Evolutionary conservation across 2,797 vertebrate species (phyloP).

Genomic region (Geotrypetes seraphini): DNA sequence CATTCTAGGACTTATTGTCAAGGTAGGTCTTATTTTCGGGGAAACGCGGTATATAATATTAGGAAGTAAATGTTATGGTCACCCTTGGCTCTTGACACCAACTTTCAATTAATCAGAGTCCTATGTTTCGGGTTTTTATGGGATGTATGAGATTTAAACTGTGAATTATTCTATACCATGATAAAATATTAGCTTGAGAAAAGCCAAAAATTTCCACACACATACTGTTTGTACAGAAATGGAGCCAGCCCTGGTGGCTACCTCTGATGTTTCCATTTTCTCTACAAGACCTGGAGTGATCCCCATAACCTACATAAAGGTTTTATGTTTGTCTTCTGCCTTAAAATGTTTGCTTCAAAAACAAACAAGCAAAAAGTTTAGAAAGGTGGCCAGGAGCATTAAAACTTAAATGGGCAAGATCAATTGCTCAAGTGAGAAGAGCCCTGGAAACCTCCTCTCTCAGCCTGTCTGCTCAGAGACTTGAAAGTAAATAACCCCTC

Average conservation of each 20-base stretch:
- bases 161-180: too few species aligned
- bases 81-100: too few species aligned
- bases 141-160: too few species aligned
- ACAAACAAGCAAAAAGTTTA: background rate
- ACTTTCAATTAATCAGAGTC: background rate
- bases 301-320: background rate
- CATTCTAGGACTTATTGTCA: too few species aligned
- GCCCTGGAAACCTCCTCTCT: background rate
- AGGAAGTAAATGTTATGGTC: too few species aligned
- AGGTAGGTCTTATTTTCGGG: too few species aligned
- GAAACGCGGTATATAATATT: too few species aligned
- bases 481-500: background rate
- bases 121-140: background rate
- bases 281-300: background rate
- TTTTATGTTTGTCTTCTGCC: background rate
- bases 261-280: background rate
- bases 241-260: too few species aligned
- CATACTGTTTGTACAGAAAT: too few species aligned
- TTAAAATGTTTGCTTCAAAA: background rate
- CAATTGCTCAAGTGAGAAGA: background rate
- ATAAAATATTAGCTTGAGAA: too few species aligned
- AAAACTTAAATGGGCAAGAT: background rate
- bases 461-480: background rate
- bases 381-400: background rate
- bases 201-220: too few species aligned